Percentiles rank a stretch among this genome's conserved stretches.
Evolutionary conservation across 2,888 invertebrate genomes (phyloP).

Genomic region (Cylindroiulus punctatus): DNA sequence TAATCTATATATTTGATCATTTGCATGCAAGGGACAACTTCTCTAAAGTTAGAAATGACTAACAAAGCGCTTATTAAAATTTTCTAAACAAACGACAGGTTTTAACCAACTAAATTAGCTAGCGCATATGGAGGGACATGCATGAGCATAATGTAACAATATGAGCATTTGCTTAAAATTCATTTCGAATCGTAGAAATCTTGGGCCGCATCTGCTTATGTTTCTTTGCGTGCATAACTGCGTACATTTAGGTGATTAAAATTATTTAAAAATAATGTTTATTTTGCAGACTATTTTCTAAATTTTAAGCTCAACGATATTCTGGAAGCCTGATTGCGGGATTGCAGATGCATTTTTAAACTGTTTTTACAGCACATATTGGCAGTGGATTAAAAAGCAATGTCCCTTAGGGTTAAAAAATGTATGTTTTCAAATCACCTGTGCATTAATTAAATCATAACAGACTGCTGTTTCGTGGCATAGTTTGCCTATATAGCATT

Average conservation of each 20-base stretch:
- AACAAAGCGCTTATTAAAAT: not conserved
- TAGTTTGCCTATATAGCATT: not conserved
- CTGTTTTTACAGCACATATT: slow-evolving; percentile 2
- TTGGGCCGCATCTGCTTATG: not conserved
- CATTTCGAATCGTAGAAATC: too few species aligned
- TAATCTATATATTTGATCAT: slow-evolving; percentile 19
- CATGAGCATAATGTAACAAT: too few species aligned
- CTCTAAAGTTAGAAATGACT: not conserved
- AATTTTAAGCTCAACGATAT: slow-evolving; percentile 5
- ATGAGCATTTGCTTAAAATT: too few species aligned
- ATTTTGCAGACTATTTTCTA: not conserved
- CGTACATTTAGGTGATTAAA: not conserved
- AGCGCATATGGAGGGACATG: too few species aligned
- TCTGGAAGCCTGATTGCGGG: not conserved
- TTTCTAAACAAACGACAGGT: not conserved
- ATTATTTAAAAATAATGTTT: not conserved
- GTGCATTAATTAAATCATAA: not conserved
- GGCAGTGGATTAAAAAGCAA: not conserved
- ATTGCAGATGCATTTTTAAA: not conserved
- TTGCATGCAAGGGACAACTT: not conserved
- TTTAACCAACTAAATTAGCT: not conserved
- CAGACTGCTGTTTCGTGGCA: slow-evolving; percentile 23
- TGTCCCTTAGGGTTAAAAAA: not conserved
- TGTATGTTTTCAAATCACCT: not conserved
- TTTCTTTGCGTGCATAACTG: not conserved